A percentile compares a stretch with the other conserved stretches of the same genome.
These are phyloP conservation scores for Tetramorium simillimum DNA, from an alignment of 1,140 invertebrate genomes.

Conservation along the genomic window DNA sequence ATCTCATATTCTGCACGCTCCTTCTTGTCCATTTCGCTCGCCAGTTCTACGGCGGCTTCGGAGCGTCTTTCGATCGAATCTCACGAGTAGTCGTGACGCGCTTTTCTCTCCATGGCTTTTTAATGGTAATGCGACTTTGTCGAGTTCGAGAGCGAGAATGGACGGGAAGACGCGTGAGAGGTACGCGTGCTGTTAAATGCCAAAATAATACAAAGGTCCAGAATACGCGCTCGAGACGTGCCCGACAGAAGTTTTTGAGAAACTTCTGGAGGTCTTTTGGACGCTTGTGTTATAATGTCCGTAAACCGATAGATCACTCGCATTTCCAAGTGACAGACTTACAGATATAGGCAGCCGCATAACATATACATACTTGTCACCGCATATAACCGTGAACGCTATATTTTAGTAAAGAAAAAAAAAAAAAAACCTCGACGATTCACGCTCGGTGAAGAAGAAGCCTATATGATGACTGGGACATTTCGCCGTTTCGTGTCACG, in stretches of 20 bases:
- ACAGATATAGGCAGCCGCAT: slow-evolving; percentile 75
- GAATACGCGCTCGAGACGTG: not conserved
- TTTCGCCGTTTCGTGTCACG: slow-evolving; percentile 37
- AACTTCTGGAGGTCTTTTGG: not conserved
- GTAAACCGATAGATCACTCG: slow-evolving; percentile 75
- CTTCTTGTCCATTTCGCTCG: slow-evolving; percentile 19
- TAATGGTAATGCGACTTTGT: not conserved
- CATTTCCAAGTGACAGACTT: slow-evolving; percentile 76
- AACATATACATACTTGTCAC: slow-evolving; percentile 78
- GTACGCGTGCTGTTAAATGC: not conserved
- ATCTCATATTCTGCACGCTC: not conserved
- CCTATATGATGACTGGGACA: slow-evolving; percentile 71
- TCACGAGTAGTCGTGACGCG: not conserved
- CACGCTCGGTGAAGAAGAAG: slow-evolving; percentile 59
- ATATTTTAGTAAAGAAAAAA: slow-evolving; percentile 86
- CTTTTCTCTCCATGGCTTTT: slow-evolving; percentile 3
- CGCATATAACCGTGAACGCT: slow-evolving; percentile 74
- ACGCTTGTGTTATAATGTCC: slow-evolving; percentile 1
- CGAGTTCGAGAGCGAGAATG: not conserved
- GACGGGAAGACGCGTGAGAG: not conserved
- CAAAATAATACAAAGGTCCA: not conserved
- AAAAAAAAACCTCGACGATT: slow-evolving; percentile 78
- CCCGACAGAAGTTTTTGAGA: not conserved
- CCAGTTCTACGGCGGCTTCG: not conserved
- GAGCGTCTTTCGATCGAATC: not conserved